Conservation (phyloP, 2,113 vertebrate genomes). For the Alces alces region DNA sequence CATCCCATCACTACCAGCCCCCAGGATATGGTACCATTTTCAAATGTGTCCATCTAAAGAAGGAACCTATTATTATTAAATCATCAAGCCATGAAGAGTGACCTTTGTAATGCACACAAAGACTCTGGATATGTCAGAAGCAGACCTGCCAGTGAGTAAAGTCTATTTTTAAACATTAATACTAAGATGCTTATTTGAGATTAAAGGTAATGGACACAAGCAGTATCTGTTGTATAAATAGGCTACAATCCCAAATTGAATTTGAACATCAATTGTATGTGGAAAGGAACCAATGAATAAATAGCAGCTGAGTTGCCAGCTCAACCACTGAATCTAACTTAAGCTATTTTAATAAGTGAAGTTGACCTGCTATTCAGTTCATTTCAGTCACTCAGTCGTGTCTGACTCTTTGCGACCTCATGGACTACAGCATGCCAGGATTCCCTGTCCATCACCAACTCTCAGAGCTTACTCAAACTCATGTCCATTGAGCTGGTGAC, state of each 20-base stretch:
- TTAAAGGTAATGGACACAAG: background rate
- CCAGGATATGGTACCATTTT: background rate
- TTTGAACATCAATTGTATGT: background rate
- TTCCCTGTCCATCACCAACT: background rate
- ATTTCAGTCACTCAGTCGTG: background rate
- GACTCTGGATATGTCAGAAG: background rate
- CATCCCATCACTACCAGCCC: background rate
- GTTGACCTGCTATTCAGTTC: background rate
- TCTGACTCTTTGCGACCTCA: background rate
- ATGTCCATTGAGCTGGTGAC: background rate
- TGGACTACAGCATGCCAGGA: background rate
- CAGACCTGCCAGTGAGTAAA: background rate
- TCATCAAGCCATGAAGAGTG: background rate
- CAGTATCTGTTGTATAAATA: background rate
- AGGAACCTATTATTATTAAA: background rate
- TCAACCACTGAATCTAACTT: background rate
- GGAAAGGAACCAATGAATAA: conserved; percentile 3
- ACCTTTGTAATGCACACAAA: background rate
- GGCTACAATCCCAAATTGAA: background rate
- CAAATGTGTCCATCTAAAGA: background rate
- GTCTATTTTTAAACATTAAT: conserved; percentile 19
- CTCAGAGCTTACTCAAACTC: background rate
- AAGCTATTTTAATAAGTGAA: conserved; percentile 1
- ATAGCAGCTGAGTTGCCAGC: background rate
- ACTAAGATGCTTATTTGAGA: background rate